These are phyloP conservation scores for Rhodeus uyekii DNA, from an alignment of 2,797 vertebrate species.

Conservation along the genomic window DNA sequence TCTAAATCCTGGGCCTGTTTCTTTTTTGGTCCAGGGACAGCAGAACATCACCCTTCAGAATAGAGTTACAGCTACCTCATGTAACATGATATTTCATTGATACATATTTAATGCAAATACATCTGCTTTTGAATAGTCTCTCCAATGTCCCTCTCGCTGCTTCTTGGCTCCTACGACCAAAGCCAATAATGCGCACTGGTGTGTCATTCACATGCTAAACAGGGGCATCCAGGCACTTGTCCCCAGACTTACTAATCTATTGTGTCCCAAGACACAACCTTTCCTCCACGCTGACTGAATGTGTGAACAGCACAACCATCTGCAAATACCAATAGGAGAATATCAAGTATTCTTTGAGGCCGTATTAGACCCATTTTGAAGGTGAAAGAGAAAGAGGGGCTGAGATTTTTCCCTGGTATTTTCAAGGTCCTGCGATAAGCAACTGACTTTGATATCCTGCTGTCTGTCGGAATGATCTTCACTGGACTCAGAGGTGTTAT, in stretches of 20 bases:
- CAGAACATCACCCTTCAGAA: not conserved
- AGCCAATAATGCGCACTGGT: constrained; percentile 46
- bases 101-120: constrained; percentile 49
- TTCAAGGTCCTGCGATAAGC: constrained; percentile 49
- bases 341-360: constrained; percentile 48
- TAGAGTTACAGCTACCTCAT: not conserved
- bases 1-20: not conserved
- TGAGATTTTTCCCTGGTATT: constrained; percentile 10
- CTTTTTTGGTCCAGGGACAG: not conserved
- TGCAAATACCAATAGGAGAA: constrained; percentile 53
- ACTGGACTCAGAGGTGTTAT: constrained; percentile 28
- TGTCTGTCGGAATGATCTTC: constrained; percentile 48
- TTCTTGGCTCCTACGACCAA: constrained; percentile 34
- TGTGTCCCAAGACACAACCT: constrained; percentile 54
- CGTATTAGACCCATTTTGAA: constrained; percentile 35
- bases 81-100: constrained; percentile 22
- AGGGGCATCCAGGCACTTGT: constrained; percentile 58
- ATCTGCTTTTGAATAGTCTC: constrained; percentile 35
- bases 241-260: constrained; percentile 57
- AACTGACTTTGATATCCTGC: constrained; percentile 44
- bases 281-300: constrained; percentile 47
- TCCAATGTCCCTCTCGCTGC: constrained; percentile 34
- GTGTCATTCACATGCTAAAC: constrained; percentile 63
- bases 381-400: constrained; percentile 33
- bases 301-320: constrained; percentile 47